These are phyloP conservation scores for Zaprionus obscuricornis DNA, from an alignment of 2,888 invertebrate genomes.

Conservation along the genomic window DNA sequence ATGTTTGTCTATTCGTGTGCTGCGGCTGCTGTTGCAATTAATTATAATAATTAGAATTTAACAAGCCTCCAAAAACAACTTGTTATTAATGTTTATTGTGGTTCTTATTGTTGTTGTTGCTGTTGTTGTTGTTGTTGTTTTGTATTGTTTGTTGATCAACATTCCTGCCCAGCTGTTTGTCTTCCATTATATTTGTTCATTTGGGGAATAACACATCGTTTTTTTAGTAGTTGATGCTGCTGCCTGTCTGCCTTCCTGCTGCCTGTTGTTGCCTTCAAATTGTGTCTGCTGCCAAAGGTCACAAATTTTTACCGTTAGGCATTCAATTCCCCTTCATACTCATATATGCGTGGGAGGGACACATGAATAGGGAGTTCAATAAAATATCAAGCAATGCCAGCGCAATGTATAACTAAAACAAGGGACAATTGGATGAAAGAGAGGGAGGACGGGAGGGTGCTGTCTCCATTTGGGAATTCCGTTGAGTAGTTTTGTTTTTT, in stretches of 20 bases:
- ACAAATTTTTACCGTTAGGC: constrained; percentile 65
- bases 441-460: not conserved
- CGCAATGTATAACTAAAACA: no score
- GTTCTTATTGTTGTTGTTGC: constrained; percentile 1
- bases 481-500: constrained; percentile 49
- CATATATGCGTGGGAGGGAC: not conserved
- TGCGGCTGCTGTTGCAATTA: constrained; percentile 54
- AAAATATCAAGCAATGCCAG: no score
- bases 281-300: constrained; percentile 60
- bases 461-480: constrained; percentile 36
- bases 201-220: constrained; percentile 23
- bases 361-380: not conserved
- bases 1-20: constrained; percentile 55
- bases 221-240: constrained; percentile 37
- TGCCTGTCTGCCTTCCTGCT: no score
- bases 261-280: no score
- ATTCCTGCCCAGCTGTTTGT: constrained; percentile 55
- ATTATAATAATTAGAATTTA: constrained; percentile 76
- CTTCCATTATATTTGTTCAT: constrained; percentile 44
- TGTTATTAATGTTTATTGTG: constrained; percentile 31
- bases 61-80: constrained; percentile 54
- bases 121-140: constrained; percentile 4
- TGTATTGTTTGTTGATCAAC: constrained; percentile 10
- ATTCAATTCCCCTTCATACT: constrained; percentile 43
- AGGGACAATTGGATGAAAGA: not conserved